Evolutionary conservation across 2,797 vertebrate genomes (phyloP), one percentile per base, ranked within the genome.

Genomic region (Halcyon badia): DNA sequence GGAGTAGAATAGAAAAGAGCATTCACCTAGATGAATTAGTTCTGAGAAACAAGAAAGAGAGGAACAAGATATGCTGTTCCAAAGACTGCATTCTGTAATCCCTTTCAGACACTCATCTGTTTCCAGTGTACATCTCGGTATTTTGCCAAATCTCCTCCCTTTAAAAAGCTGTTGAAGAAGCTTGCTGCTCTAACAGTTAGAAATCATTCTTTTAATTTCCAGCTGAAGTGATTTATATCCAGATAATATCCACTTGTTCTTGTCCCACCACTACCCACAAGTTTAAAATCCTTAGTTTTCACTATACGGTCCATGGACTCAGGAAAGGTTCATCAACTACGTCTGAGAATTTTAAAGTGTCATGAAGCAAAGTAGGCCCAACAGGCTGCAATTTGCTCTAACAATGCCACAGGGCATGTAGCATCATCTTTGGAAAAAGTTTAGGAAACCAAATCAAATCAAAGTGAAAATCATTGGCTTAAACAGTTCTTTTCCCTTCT

Each of bases 41-140:
- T 89, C 80, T 80, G 77, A 95, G 76, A 87, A 96, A 87, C 42
- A 57, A 82, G 51, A 86, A 72, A 78, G 22, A 65, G 52, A 81
- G 41, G 54, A 95, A 76, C 49, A 72, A 71, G 19, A 18, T 62
- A 72, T 0, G 1, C 37, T 39, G 61, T 51, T 79, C 79, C 41
- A 65, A 90, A 81, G 69, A 79, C 35, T 1, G 0, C 33, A 79
- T 79, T 78, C 56, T 90, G 19, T 77, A 82, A 70, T 41, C 35
- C n/a, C 52, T 88, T 78, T 64, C 69, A 88, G 72, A 76, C 54
- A 62, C 39, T 82, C 42, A 79, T 54, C 76, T 68, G 11, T 48
- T 95, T 83, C 80, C 54, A 58, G 19, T 4, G 39, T 28, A 56
- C 42, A 73, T 51, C 14, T 80, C 46, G 66, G 51, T 37, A 73